phyloP scores from a whole-genome alignment of 2,113 vertebrate genomes.

The Crotalus viridis region DNA sequence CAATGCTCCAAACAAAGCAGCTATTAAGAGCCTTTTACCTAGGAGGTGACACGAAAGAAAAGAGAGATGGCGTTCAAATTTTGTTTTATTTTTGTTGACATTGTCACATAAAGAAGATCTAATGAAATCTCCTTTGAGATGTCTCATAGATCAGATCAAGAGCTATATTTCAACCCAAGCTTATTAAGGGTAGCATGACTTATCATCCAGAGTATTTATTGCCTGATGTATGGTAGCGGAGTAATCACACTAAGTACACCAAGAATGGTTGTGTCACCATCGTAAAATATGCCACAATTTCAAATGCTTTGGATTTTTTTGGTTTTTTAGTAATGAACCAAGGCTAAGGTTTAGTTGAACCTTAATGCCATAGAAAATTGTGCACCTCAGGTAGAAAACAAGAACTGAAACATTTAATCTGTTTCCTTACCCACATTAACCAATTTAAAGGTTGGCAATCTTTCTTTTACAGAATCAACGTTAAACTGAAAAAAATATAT shows the following conservation, averaged over 20 bases:
- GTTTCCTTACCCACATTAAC: not conserved
- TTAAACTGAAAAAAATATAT: not conserved
- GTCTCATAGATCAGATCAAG: not conserved
- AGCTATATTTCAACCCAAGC: conserved; percentile 26
- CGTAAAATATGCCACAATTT: conserved; percentile 5
- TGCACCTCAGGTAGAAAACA: conserved; percentile 11
- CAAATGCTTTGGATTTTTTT: not conserved
- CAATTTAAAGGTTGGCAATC: not conserved
- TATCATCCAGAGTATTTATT: conserved; percentile 33
- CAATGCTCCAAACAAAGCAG: not conserved
- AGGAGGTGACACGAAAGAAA: not conserved
- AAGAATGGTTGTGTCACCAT: not conserved
- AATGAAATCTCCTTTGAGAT: conserved; percentile 12
- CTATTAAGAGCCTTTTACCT: not conserved
- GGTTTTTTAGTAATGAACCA: conserved; percentile 9
- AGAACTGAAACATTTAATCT: not conserved
- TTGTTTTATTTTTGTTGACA: conserved; percentile 1
- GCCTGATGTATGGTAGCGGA: not conserved
- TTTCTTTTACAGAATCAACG: not conserved
- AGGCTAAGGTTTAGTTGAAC: conserved; percentile 9
- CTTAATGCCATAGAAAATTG: conserved; percentile 21
- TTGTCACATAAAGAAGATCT: not conserved
- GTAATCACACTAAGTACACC: not conserved
- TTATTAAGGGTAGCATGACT: not conserved
- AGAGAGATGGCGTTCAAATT: not conserved